A percentile compares a stretch with the other conserved stretches of the same genome.
phyloP scores from a whole-genome alignment of 2,797 vertebrate species.

The Pitangus sulphuratus region DNA sequence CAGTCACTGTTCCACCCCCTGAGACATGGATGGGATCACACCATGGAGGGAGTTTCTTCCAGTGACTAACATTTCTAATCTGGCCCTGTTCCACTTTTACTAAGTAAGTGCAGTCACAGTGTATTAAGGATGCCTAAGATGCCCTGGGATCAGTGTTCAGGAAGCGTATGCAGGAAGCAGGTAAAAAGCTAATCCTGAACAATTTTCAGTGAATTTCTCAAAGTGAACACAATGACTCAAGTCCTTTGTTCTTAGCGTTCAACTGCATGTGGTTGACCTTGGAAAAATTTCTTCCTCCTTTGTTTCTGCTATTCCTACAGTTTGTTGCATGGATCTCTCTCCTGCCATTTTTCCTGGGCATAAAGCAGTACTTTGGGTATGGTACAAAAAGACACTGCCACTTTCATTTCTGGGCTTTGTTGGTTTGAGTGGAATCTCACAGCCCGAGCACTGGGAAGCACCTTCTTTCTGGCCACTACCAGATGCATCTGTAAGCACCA shows the following conservation, averaged over 20 bases:
- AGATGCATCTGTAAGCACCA: neutral
- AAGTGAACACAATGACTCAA: neutral
- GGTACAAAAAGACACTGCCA: neutral
- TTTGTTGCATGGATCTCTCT: neutral
- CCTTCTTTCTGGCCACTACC: neutral
- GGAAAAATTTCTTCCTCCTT: neutral
- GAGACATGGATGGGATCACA: neutral
- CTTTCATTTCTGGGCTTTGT: neutral
- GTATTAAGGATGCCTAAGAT: neutral
- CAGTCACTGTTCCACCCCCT: neutral
- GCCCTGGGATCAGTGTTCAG: neutral
- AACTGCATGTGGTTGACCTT: accelerated
- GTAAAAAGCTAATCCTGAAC: neutral
- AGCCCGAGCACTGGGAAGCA: neutral
- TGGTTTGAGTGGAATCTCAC: neutral
- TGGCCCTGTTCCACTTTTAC: neutral
- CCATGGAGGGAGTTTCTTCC: neutral
- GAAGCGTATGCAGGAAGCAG: neutral
- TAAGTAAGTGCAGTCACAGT: neutral
- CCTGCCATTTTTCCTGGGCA: neutral
- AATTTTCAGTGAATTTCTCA: neutral
- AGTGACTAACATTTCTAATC: neutral
- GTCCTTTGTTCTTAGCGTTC: neutral
- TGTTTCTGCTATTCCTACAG: accelerated
- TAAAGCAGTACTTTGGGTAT: neutral